Evolutionary conservation across 2,888 invertebrate species (phyloP), one percentile per base, ranked within the genome.

Genomic region (Melanchra persicariae): DNA sequence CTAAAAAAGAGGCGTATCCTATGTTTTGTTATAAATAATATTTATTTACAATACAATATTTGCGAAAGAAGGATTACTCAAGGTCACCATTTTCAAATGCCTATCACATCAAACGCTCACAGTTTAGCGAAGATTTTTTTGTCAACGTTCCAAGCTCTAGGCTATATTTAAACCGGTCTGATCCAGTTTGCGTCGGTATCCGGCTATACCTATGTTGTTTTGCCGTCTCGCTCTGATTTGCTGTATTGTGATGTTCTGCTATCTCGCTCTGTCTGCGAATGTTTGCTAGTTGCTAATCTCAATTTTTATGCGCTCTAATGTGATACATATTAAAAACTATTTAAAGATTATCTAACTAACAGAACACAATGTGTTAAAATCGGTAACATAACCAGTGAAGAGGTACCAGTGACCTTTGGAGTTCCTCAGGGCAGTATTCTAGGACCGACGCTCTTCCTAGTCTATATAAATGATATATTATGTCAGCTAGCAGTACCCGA

Each of bases 111-210:
- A 59, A 37, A n/a, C 45, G 15, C 12, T 40, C 0, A 17, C 45
- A 47, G 59, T 55, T 77, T 75, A 60, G 58, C 30, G 26, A 62
- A 22, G 61, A 54, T 58, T 66, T 74, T 81, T 77, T 85, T 84
- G 84, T 77, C 85, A 77, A 24, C 52, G 55, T 65, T 69, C 81
- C 77, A 79, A 86, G 61, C 59, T 51, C 30, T 19, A 57, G 47
- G 61, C 84, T 83, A 84, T 79, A 74, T 78, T 72, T 84, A 83
- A 84, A 83, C 79, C 67, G 72, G 87, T 84, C 58, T 19, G 57
- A 83, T 82, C 88, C 47, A 40, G 82, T 60, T 79, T 22, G n/a
- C 19, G 49, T 52, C 30, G 34, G 65, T 81, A 34, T 61, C n/a
- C 61, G 45, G 17, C 19, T 64, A 70, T 61, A 57, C 37, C 22